Conservation (phyloP, 1,140 invertebrate genomes). For the Listronotus bonariensis region DNA sequence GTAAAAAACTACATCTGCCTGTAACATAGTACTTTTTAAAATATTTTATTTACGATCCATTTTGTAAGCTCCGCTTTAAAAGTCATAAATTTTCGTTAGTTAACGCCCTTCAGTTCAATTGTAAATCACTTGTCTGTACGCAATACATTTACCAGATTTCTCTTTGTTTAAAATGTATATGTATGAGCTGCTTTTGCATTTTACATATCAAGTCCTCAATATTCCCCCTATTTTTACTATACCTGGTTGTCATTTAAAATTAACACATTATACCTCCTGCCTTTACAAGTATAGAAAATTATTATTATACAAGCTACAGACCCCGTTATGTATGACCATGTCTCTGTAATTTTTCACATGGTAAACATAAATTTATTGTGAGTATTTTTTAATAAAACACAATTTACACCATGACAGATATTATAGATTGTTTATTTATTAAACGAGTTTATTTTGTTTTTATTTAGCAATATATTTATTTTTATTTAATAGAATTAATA, state of each 20-base stretch:
- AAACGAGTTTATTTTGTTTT: no score
- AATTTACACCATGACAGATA: no score
- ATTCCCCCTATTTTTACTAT: neutral
- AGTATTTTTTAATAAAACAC: no score
- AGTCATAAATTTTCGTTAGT: slow-evolving; percentile 27
- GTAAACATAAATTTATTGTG: no score
- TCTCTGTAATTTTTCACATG: no score
- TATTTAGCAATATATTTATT: no score
- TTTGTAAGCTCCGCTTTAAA: slow-evolving; percentile 16
- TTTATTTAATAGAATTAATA: no score
- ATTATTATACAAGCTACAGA: no score
- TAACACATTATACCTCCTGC: neutral
- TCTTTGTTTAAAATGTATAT: slow-evolving; percentile 1
- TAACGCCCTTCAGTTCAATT: slow-evolving; percentile 20
- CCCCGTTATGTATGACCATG: no score
- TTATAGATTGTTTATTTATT: no score
- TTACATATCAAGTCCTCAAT: neutral
- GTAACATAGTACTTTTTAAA: slow-evolving; percentile 18
- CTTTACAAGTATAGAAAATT: no score
- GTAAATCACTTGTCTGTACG: slow-evolving; percentile 15
- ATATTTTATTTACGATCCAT: slow-evolving; percentile 27
- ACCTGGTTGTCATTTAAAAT: neutral
- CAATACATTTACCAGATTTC: neutral
- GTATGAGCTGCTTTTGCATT: neutral
- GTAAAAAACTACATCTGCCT: slow-evolving; percentile 2